Evolutionary conservation across 2,113 vertebrate genomes (phyloP).

Genomic region (Micronycteris hirsuta): DNA sequence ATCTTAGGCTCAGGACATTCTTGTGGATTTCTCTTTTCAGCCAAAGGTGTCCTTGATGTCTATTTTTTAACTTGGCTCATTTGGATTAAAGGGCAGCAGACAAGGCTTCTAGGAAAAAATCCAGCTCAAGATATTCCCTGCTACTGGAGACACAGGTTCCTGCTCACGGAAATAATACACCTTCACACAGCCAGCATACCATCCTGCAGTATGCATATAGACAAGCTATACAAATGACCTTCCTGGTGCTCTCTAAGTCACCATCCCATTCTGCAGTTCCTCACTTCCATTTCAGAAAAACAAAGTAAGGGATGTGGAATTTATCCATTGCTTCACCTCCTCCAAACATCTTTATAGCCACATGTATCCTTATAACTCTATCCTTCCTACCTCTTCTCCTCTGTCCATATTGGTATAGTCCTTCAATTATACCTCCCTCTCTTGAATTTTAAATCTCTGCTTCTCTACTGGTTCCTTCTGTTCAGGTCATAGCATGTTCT

Average conservation of each 20-base stretch:
- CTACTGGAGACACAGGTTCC: not conserved
- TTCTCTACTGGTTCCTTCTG: not conserved
- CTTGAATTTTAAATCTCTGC: not conserved
- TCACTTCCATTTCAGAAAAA: not conserved
- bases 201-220: not conserved
- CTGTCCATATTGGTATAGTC: not conserved
- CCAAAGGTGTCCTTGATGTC: not conserved
- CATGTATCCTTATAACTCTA: not conserved
- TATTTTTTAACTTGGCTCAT: not conserved
- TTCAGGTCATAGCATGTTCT: not conserved
- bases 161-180: not conserved
- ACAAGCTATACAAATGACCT: not conserved
- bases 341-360: not conserved
- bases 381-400: not conserved
- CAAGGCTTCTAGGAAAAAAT: not conserved
- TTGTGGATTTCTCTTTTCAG: constrained; percentile 3
- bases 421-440: not conserved
- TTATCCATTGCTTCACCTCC: not conserved
- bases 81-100: not conserved
- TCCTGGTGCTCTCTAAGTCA: not conserved
- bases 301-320: not conserved
- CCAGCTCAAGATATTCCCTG: not conserved
- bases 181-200: not conserved
- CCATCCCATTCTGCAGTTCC: not conserved
- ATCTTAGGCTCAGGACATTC: not conserved